These are phyloP conservation scores for Lates japonicus DNA, from an alignment of 2,797 vertebrate genomes.

Conservation along the genomic window DNA sequence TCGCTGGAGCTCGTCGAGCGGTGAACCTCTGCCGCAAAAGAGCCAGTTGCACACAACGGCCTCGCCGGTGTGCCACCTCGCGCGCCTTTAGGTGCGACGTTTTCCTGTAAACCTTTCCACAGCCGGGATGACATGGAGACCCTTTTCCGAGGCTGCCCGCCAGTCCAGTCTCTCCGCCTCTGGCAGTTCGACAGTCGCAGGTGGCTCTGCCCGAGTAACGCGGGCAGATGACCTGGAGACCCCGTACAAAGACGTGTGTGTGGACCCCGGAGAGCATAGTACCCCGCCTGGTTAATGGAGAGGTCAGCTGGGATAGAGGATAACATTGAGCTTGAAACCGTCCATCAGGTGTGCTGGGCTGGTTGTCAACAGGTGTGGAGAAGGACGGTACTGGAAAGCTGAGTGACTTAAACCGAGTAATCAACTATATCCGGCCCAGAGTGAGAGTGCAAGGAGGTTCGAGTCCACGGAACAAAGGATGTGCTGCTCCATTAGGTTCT, in stretches of 20 bases:
- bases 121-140: constrained; percentile 95
- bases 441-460: constrained; percentile 97
- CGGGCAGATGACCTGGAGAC: constrained; percentile 90
- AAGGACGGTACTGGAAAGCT: constrained; percentile 92
- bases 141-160: constrained; percentile 94
- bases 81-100: constrained; percentile 95
- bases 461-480: constrained; percentile 90
- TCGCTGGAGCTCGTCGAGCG: constrained; percentile 97
- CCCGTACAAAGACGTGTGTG: constrained; percentile 90
- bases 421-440: constrained; percentile 97
- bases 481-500: constrained; percentile 92
- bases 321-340: constrained; percentile 96
- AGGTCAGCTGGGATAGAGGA: constrained; percentile 95
- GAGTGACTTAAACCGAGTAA: constrained; percentile 95
- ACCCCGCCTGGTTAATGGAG: constrained; percentile 92
- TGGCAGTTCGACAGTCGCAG: constrained; percentile 97
- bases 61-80: constrained; percentile 94
- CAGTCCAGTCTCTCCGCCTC: constrained; percentile 92
- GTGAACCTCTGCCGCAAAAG: constrained; percentile 95
- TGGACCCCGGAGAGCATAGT: constrained; percentile 92
- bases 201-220: constrained; percentile 94
- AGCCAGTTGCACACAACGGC: constrained; percentile 97
- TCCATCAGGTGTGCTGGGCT: constrained; percentile 99
- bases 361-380: constrained; percentile 94
- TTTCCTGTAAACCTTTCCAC: constrained; percentile 95